These are phyloP conservation scores for Eupsittula cactorum DNA, from an alignment of 2,113 vertebrate genomes.

Conservation along the genomic window DNA sequence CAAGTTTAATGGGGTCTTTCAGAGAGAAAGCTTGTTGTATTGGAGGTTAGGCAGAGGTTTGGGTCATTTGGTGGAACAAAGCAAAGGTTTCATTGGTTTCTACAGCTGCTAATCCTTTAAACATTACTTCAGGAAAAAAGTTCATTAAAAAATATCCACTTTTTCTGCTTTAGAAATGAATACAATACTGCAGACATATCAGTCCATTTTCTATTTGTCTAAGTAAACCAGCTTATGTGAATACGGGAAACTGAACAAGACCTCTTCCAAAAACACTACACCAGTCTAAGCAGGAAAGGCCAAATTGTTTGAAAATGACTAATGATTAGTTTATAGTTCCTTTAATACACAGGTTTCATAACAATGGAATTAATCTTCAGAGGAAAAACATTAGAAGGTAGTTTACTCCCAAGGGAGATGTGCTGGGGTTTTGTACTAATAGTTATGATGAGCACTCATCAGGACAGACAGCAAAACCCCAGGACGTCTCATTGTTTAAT, in stretches of 20 bases:
- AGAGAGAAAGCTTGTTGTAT: not conserved
- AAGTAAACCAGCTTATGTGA: slow-evolving; percentile 10
- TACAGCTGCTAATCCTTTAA: slow-evolving; percentile 29
- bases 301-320: slow-evolving; percentile 84
- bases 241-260: slow-evolving; percentile 43
- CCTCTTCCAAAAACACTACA: slow-evolving; percentile 53
- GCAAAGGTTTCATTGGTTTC: slow-evolving; percentile 1
- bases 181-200: not conserved
- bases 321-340: slow-evolving; percentile 89
- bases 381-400: slow-evolving; percentile 83
- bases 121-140: not conserved
- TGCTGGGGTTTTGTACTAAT: slow-evolving; percentile 69
- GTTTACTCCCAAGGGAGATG: slow-evolving; percentile 80
- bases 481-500: slow-evolving; percentile 82
- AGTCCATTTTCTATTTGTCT: not conserved
- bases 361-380: slow-evolving; percentile 84
- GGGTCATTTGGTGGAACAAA: slow-evolving; percentile 13
- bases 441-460: slow-evolving; percentile 73
- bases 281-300: slow-evolving; percentile 72
- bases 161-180: slow-evolving; percentile 42
- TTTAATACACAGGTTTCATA: slow-evolving; percentile 86
- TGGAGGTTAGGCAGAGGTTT: not conserved
- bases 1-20: not conserved
- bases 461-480: slow-evolving; percentile 79
- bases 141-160: slow-evolving; percentile 2